Conservation (phyloP, 2,113 vertebrate species). For the Aspiorhynchus laticeps region DNA sequence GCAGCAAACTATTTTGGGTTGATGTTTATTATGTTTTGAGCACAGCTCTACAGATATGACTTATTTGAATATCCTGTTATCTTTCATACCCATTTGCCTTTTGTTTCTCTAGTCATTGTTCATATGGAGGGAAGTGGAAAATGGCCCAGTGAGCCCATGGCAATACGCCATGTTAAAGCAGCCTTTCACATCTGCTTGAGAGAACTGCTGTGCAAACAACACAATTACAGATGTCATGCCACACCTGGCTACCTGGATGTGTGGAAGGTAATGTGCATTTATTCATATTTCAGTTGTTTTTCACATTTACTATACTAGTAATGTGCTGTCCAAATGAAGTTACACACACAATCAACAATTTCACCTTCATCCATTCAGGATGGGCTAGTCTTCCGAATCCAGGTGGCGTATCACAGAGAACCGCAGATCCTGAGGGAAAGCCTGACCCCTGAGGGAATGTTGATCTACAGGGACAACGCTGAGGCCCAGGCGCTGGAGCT, state of each 20-base stretch:
- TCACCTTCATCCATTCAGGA: conserved; percentile 73
- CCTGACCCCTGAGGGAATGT: conserved; percentile 82
- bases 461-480: conserved; percentile 84
- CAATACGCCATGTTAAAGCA: conserved; percentile 86
- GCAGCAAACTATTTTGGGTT: background rate
- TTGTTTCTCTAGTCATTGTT: conserved; percentile 82
- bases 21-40: background rate
- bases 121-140: conserved; percentile 97
- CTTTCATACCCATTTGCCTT: background rate
- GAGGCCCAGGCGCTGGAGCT: conserved; percentile 85
- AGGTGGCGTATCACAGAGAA: conserved; percentile 92
- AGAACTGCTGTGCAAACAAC: conserved; percentile 81
- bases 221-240: conserved; percentile 80
- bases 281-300: background rate
- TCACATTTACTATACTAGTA: background rate
- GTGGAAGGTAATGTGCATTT: conserved; percentile 74
- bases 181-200: conserved; percentile 91
- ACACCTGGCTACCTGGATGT: conserved; percentile 83
- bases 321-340: background rate
- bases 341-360: background rate
- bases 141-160: conserved; percentile 88
- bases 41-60: background rate
- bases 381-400: conserved; percentile 88
- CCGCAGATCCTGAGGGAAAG: conserved; percentile 87
- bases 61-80: conserved; percentile 8